These are phyloP conservation scores for Helicoverpa assulta DNA, from an alignment of 2,888 invertebrate genomes.

Conservation along the genomic window DNA sequence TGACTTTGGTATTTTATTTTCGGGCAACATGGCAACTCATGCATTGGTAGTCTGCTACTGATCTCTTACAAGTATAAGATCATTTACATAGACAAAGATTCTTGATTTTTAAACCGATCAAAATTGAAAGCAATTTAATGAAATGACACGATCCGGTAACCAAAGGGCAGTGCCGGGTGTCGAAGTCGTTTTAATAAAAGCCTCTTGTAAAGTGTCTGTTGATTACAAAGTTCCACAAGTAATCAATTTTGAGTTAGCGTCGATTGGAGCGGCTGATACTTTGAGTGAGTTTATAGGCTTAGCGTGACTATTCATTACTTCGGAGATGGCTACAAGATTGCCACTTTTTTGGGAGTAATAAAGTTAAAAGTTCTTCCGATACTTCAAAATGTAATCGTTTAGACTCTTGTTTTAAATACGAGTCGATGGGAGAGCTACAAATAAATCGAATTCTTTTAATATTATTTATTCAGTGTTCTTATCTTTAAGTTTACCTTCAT, in stretches of 20 bases:
- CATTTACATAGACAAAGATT: neutral
- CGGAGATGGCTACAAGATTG: slow-evolving; percentile 32
- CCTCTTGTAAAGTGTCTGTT: slow-evolving; percentile 50
- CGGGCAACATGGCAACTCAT: too few relatives aligned
- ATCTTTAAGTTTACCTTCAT: too few relatives aligned
- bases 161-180: slow-evolving; percentile 47
- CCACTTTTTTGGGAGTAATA: slow-evolving; percentile 32
- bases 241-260: slow-evolving; percentile 62
- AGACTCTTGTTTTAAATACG: too few relatives aligned
- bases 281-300: slow-evolving; percentile 58
- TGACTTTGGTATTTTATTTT: too few relatives aligned
- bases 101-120: slow-evolving; percentile 1
- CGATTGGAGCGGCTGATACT: slow-evolving; percentile 56
- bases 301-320: slow-evolving; percentile 57
- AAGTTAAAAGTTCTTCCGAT: too few relatives aligned
- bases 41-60: too few relatives aligned
- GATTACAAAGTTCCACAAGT: slow-evolving; percentile 62
- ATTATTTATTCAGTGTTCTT: too few relatives aligned
- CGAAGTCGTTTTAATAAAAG: slow-evolving; percentile 50
- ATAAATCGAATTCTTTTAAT: too few relatives aligned
- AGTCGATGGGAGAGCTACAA: too few relatives aligned
- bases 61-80: too few relatives aligned
- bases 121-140: slow-evolving; percentile 48
- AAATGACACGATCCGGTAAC: slow-evolving; percentile 51
- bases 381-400: too few relatives aligned